Base-by-base conservation (phyloP, 2,797 vertebrate species). In the Myripristis murdjan region DNA sequence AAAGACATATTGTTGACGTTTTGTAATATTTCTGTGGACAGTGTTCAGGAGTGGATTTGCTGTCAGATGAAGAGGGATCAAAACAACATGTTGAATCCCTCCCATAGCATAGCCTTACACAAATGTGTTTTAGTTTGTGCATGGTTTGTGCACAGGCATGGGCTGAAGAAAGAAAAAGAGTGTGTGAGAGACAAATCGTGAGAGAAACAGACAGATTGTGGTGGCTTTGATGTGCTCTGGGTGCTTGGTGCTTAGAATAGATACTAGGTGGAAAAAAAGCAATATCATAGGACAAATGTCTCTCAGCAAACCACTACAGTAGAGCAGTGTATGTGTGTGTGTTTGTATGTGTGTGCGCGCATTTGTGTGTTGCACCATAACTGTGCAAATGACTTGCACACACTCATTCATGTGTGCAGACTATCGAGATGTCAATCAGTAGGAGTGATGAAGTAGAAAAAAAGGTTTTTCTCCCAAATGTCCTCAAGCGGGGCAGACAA, bases 131-230 rank as follows among this genome's bases (percentile, higher is more conserved):
- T 7, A 79, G 89, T 77, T 91, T 91, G 87, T 89, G 78, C 83
- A 82, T 70, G 85, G 82, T 89, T 82, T 83, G 87, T 73, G 86
- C 79, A 61, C 70, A 62, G 75, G 60, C 75, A 35, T 63, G 73
- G 69, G 79, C 75, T 73, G 16, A 47, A 68, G 68, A 37, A 64
- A 73, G 73, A 57, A 73, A 70, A 56, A 33, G 72, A 70, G 87
- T 83, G 77, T 90, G 86, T 87, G 78, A 87, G 81, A 85, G 87
- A 90, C 81, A 86, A 88, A 87, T 89, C 75, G 73, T 83, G 85
- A 87, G 85, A 88, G 90, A 90, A 85, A 84, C 84, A 86, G 91
- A 90, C 84, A 86, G 81, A 90, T 84, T 87, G 92, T 79, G 91
- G 92, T 71, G 79, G 87, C 85, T 94, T 92, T 93, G 90, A 95